Conservation (phyloP, 2,888 invertebrate species). For the Stenoptilia bipunctidactyla region DNA sequence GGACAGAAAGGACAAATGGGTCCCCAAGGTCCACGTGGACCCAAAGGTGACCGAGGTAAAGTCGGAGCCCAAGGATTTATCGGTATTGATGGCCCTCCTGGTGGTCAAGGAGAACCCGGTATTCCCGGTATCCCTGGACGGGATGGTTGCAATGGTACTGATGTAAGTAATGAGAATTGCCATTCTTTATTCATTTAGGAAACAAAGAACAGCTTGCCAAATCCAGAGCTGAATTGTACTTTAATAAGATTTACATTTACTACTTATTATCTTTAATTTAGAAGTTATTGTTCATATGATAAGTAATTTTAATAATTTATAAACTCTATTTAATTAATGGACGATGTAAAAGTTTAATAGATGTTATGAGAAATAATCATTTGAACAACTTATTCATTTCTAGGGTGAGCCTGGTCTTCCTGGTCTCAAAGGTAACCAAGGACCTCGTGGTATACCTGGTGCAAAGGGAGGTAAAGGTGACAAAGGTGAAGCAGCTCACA, state of each 20-base stretch:
- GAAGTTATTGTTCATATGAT: too few relatives aligned
- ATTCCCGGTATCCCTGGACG: conserved; percentile 85
- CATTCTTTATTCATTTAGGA: neutral
- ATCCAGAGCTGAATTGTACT: too few relatives aligned
- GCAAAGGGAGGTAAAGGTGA: conserved; percentile 76
- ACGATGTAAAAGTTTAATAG: conserved; percentile 4
- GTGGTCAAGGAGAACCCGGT: conserved; percentile 77
- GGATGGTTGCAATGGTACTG: conserved; percentile 97
- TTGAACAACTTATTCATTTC: conserved; percentile 2
- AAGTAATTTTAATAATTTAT: neutral
- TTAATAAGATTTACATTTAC: too few relatives aligned
- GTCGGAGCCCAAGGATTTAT: conserved; percentile 91
- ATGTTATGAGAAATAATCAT: neutral
- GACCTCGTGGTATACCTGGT: conserved; percentile 83
- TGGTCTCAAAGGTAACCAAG: conserved; percentile 79
- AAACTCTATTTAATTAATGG: too few relatives aligned
- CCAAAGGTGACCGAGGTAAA: conserved; percentile 88
- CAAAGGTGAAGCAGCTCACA: conserved; percentile 85
- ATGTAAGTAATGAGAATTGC: conserved; percentile 71
- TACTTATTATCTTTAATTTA: too few relatives aligned
- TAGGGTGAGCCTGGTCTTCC: conserved; percentile 81
- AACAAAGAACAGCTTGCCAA: too few relatives aligned
- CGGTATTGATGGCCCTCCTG: conserved; percentile 63
- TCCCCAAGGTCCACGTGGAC: conserved; percentile 82
- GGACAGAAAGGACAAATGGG: conserved; percentile 92